These are phyloP conservation scores for Amphipyra berbera DNA, from an alignment of 2,888 invertebrate species.

Conservation along the genomic window DNA sequence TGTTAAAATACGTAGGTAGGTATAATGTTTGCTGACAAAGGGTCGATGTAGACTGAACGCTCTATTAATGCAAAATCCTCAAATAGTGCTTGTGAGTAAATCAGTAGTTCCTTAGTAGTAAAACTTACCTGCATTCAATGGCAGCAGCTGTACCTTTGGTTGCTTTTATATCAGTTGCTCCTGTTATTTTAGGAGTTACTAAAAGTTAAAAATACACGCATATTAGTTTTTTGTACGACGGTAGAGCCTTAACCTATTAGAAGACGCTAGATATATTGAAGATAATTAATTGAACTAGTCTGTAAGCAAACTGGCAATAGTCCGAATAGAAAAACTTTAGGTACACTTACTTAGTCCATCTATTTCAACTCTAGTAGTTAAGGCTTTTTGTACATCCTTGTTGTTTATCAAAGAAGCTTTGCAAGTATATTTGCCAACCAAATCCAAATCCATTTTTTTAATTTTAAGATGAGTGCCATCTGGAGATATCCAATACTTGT, in stretches of 20 bases:
- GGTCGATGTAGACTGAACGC: too few relatives aligned
- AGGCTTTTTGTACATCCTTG: constrained; percentile 25
- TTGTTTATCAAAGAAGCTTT: constrained; percentile 34
- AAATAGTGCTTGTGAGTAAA: too few relatives aligned
- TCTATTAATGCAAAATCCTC: too few relatives aligned
- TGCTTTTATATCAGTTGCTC: constrained; percentile 3
- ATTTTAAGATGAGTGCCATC: constrained; percentile 44
- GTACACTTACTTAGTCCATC: constrained; percentile 49
- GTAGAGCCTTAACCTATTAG: too few relatives aligned
- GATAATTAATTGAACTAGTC: too few relatives aligned
- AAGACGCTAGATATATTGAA: too few relatives aligned
- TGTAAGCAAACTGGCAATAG: too few relatives aligned
- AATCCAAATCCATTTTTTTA: constrained; percentile 41
- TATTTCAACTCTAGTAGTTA: constrained; percentile 37
- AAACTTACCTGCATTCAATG: constrained; percentile 47
- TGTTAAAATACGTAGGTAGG: too few relatives aligned
- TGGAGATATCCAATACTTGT: constrained; percentile 38
- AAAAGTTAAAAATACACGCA: constrained; percentile 6
- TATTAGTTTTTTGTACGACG: background rate
- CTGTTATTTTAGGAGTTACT: constrained; percentile 28
- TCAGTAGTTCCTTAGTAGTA: background rate
- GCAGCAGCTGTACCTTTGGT: constrained; percentile 22
- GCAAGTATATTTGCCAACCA: constrained; percentile 46
- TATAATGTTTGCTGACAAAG: too few relatives aligned
- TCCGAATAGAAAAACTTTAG: background rate